Base-by-base conservation (phyloP, 2,113 vertebrate species). In the Strix aluco region DNA sequence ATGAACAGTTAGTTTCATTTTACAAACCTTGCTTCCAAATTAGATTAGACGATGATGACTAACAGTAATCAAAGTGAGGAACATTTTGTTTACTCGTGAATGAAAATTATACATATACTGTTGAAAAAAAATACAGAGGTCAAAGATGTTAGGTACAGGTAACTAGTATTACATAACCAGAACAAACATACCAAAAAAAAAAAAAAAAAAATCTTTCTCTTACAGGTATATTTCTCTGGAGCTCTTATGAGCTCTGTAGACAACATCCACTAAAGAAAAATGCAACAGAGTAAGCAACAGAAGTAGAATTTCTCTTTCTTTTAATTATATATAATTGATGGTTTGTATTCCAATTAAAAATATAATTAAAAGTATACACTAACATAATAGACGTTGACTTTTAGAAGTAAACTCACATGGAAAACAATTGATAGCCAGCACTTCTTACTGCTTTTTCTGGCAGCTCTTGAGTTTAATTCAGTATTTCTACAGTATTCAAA, bases 1-100 rank as follows among this genome's bases (percentile, higher is more conserved):
- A 88, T 30, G 17, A 96, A 55, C 6, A 2, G 80, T 87, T 75
- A 71, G 59, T 94, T 97, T 90, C 67, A 66, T 55, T 94, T 92
- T 65, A 79, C 49, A 89, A 88, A 74, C 30, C 9, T 21, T 36
- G 49, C 46, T 25, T 61, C 46, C 58, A 86, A 96, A 79, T 71
- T 19, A 90, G 78, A 80, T 79, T n/a, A 72, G 67, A 25, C 1
- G 15, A n/a, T 10, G 9, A 87, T 23, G 23, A 22, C 61, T 87
- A 72, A 79, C 2, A 1, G 81, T 5, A 70, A 81, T 20, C 57
- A 80, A 91, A 78, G 88, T 66, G 59, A 22, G 55, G 55, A 93
- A 82, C 52, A 13, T 74, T 93, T 62, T 42, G 92, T 89, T 84
- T 91, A 88, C 25, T 34, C 0, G 3, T 32, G 40, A 52, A 81